phyloP scores from a whole-genome alignment of 2,113 vertebrate genomes.

The Cettia cetti region DNA sequence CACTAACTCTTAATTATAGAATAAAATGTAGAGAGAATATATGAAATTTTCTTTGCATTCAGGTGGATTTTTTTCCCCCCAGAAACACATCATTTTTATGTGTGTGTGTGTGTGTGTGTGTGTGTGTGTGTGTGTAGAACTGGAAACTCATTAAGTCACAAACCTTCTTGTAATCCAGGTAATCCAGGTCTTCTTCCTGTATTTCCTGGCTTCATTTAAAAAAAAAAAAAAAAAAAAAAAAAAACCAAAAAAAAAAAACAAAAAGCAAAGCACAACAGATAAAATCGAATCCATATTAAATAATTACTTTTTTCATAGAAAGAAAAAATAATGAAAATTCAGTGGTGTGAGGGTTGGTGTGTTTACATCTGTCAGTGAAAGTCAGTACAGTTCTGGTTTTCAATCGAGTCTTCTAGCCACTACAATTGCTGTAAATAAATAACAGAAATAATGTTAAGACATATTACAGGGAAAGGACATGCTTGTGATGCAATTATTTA shows the following conservation, averaged over 20 bases:
- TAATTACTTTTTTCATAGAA: neutral
- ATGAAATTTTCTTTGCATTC: neutral
- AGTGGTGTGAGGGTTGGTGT: neutral
- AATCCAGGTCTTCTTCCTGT: neutral
- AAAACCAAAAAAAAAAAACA: too few species aligned
- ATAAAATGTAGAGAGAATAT: neutral
- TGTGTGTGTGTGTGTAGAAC: too few species aligned
- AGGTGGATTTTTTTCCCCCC: fast-evolving
- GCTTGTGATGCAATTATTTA: neutral
- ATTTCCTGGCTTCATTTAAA: neutral
- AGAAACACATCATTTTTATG: neutral
- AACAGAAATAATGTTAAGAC: neutral
- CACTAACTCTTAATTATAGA: neutral
- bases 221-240: neutral
- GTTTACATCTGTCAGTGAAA: neutral
- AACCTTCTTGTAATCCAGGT: neutral
- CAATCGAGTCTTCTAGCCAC: neutral
- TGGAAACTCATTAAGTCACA: neutral
- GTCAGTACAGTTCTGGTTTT: neutral
- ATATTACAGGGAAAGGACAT: neutral
- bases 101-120: too few species aligned
- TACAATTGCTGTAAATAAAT: neutral
- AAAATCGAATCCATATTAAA: neutral
- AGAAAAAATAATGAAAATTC: neutral
- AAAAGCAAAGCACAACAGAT: neutral